phyloP scores from a whole-genome alignment of 2,888 invertebrate genomes.

The Nemoura dubitans region DNA sequence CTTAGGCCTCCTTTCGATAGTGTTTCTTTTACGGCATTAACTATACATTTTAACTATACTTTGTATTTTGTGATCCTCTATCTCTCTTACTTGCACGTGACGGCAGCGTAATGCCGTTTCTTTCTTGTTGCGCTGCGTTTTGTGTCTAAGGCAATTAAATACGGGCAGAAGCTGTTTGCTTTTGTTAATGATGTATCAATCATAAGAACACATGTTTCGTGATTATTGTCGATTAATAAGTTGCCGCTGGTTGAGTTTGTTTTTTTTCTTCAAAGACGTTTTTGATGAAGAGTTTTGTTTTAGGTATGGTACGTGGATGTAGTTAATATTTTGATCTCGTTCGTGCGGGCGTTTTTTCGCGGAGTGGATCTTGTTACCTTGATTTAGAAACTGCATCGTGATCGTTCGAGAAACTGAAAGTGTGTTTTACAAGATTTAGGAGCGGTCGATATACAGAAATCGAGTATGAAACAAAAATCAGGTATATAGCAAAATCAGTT shows the following conservation, averaged over 20 bases:
- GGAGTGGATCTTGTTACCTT: too few species aligned
- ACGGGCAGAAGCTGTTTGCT: not conserved
- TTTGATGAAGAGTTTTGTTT: not conserved
- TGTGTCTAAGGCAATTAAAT: not conserved
- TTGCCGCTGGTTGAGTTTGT: not conserved
- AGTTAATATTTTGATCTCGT: not conserved
- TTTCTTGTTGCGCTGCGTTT: not conserved
- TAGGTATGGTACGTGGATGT: not conserved
- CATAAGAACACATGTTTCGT: not conserved
- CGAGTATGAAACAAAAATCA: too few species aligned
- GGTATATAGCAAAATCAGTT: too few species aligned
- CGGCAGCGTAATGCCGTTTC: not conserved
- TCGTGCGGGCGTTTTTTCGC: not conserved
- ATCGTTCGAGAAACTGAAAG: too few species aligned
- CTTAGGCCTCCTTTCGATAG: too few species aligned
- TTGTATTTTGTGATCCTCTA: not conserved
- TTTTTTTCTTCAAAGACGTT: not conserved
- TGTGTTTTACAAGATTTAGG: too few species aligned
- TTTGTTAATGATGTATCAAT: not conserved
- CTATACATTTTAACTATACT: too few species aligned
- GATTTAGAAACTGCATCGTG: too few species aligned
- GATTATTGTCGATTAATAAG: constrained; percentile 12
- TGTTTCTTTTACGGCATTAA: not conserved
- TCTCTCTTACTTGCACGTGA: not conserved
- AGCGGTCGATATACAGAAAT: too few species aligned